Evolutionary conservation across 2,888 invertebrate genomes (phyloP).

Genomic region (Erynnis tages): DNA sequence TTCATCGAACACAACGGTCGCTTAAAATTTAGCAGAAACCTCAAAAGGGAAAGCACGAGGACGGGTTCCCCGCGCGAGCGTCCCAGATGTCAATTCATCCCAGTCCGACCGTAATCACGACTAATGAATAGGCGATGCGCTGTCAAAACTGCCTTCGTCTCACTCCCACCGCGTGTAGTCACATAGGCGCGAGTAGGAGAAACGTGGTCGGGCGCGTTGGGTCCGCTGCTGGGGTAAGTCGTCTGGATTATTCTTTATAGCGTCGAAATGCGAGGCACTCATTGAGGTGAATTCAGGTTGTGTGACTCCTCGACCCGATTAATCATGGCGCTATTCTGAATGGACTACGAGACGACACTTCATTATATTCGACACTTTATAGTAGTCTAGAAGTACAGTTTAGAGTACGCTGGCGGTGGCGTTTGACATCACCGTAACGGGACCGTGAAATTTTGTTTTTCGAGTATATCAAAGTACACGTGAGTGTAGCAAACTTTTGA

Average conservation of each 20-base stretch:
- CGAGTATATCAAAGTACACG: no score
- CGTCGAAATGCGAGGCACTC: slow-evolving; percentile 74
- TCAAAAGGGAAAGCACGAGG: slow-evolving; percentile 67
- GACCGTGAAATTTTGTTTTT: neutral
- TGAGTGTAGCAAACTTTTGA: no score
- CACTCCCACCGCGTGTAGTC: slow-evolving; percentile 46
- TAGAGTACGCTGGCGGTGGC: slow-evolving; percentile 10
- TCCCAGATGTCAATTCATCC: slow-evolving; percentile 79
- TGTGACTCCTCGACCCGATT: slow-evolving; percentile 71
- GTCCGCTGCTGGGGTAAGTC: slow-evolving; percentile 56
- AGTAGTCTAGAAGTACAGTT: slow-evolving; percentile 18
- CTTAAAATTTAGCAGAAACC: slow-evolving; percentile 71
- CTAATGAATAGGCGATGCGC: slow-evolving; percentile 75
- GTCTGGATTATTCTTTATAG: slow-evolving; percentile 77
- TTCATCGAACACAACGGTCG: slow-evolving; percentile 51
- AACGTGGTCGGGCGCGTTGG: slow-evolving; percentile 50
- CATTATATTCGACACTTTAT: slow-evolving; percentile 35
- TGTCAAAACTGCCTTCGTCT: slow-evolving; percentile 58
- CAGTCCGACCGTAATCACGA: slow-evolving; percentile 63
- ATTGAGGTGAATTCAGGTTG: slow-evolving; percentile 72
- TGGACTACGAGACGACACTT: slow-evolving; percentile 42
- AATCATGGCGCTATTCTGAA: slow-evolving; percentile 60
- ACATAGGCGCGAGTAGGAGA: slow-evolving; percentile 56
- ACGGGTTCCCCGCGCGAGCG: slow-evolving; percentile 58
- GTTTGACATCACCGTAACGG: slow-evolving; percentile 8